These are phyloP conservation scores for Archaeoteleia sp. DNA, from an alignment of 2,888 invertebrate species.

Conservation along the genomic window DNA sequence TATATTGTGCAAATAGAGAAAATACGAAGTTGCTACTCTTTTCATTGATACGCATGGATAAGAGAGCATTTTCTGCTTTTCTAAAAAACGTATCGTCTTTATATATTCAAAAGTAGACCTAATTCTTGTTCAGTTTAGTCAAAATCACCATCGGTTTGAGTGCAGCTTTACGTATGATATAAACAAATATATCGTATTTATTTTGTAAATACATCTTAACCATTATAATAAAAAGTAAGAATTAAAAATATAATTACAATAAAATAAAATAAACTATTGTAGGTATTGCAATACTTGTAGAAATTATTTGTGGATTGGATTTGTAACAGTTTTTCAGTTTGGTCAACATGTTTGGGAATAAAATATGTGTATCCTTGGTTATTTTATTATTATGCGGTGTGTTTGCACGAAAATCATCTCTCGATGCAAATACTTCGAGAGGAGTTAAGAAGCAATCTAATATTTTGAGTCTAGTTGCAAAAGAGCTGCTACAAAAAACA, in stretches of 20 bases:
- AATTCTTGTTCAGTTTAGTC: no score
- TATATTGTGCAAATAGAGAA: not conserved
- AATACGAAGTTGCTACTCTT: not conserved
- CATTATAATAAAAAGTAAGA: no score
- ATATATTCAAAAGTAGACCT: no score
- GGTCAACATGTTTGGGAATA: constrained; percentile 35
- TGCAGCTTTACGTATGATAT: no score
- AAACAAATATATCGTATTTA: no score
- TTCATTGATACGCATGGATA: not conserved
- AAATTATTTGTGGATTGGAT: not conserved
- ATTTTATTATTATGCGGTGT: constrained; percentile 47
- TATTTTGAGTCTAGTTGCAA: constrained; percentile 79
- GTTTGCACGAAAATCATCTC: constrained; percentile 53
- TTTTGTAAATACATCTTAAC: no score
- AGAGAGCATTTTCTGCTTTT: no score
- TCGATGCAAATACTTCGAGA: constrained; percentile 44
- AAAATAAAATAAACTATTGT: no score
- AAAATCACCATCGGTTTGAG: no score
- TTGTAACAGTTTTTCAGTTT: constrained; percentile 2
- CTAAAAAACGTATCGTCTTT: no score
- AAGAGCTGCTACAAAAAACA: constrained; percentile 82
- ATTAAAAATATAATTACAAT: no score
- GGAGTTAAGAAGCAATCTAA: constrained; percentile 62
- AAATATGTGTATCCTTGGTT: constrained; percentile 39
- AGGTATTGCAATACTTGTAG: not conserved